Evolutionary conservation across 2,888 invertebrate species (phyloP).

Genomic region (Yponomeuta plumbellus): DNA sequence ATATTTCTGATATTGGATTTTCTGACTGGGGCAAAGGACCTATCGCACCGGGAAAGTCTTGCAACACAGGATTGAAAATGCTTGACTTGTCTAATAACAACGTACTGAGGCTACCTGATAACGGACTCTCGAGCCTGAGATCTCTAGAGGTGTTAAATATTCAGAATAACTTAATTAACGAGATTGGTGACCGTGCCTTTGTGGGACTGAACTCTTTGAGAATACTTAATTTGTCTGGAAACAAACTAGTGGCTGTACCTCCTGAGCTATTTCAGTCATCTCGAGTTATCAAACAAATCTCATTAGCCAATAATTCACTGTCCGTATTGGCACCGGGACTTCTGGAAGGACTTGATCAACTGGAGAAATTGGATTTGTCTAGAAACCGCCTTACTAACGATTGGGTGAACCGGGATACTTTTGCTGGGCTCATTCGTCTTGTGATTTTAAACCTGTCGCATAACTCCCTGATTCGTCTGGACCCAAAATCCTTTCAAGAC

Average conservation of each 20-base stretch:
- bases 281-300: constrained; percentile 81
- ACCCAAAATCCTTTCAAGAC: constrained; percentile 84
- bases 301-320: constrained; percentile 88
- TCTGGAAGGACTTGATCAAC: constrained; percentile 83
- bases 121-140: constrained; percentile 81
- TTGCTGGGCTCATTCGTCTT: constrained; percentile 83
- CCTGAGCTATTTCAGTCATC: constrained; percentile 86
- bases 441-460: constrained; percentile 84
- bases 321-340: constrained; percentile 84
- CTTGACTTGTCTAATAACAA: constrained; percentile 86
- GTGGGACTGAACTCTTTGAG: constrained; percentile 81
- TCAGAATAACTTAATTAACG: constrained; percentile 85
- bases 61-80: constrained; percentile 81
- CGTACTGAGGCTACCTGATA: constrained; percentile 81
- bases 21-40: constrained; percentile 83
- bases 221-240: constrained; percentile 86
- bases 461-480: constrained; percentile 82
- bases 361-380: constrained; percentile 84
- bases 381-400: constrained; percentile 83
- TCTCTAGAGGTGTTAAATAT: constrained; percentile 82
- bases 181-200: constrained; percentile 85
- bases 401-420: constrained; percentile 86
- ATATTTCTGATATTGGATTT: constrained; percentile 85
- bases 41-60: constrained; percentile 81
- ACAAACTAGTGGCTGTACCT: constrained; percentile 86